Conservation (phyloP, 2,888 invertebrate species). For the Mayetiola destructor region DNA sequence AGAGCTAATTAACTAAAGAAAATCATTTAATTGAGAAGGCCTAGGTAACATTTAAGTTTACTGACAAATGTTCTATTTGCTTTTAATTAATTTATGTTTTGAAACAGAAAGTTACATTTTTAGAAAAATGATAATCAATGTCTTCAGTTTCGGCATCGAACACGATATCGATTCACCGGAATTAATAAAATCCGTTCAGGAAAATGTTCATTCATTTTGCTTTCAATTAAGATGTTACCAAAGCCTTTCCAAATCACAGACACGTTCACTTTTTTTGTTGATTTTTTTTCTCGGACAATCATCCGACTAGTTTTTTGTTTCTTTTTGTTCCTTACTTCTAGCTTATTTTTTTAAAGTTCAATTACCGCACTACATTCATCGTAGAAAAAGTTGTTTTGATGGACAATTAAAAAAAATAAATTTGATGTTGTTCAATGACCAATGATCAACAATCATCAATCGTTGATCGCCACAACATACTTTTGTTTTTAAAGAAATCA, state of each 20-base stretch:
- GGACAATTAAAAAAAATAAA: too few relatives aligned
- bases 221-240: slow-evolving; percentile 11
- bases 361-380: neutral
- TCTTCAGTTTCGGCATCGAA: neutral
- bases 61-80: neutral
- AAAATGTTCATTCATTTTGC: neutral
- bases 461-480: too few relatives aligned
- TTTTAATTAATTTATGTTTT: neutral
- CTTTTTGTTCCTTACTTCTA: neutral
- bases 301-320: neutral
- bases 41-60: slow-evolving; percentile 12
- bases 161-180: neutral
- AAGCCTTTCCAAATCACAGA: slow-evolving; percentile 21
- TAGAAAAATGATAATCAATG: neutral
- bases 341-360: neutral
- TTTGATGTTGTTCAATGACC: too few relatives aligned
- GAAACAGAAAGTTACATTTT: neutral
- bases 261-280: slow-evolving; percentile 16
- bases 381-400: neutral
- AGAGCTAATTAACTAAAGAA: neutral
- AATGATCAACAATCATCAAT: too few relatives aligned
- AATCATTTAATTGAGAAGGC: slow-evolving; percentile 14
- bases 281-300: neutral
- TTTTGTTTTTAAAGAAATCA: neutral
- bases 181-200: neutral